Evolutionary conservation across 2,888 invertebrate species (phyloP).

Genomic region (Siphonodentalium dalli): DNA sequence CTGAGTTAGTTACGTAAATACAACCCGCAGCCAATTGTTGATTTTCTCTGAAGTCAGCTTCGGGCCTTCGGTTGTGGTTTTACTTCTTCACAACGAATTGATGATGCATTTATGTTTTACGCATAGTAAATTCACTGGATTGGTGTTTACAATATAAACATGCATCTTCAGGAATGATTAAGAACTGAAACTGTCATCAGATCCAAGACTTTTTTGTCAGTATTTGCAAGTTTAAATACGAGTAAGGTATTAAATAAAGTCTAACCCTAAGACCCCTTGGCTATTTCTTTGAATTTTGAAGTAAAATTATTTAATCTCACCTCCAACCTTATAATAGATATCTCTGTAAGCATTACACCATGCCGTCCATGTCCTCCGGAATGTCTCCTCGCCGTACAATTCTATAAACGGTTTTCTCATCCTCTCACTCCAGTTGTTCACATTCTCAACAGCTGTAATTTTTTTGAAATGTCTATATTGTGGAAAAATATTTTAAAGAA

Average conservation of each 20-base stretch:
- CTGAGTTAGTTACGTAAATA: too few species aligned
- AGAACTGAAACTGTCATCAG: too few species aligned
- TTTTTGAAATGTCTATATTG: too few species aligned
- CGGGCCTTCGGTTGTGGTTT: too few species aligned
- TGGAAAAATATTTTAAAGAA: conserved; percentile 1
- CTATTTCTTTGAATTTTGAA: not conserved
- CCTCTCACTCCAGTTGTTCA: conserved; percentile 79
- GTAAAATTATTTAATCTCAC: conserved; percentile 25
- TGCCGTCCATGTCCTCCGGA: conserved; percentile 74
- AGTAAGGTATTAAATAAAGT: not conserved
- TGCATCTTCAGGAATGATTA: too few species aligned
- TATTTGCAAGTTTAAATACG: not conserved
- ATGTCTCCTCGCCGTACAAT: conserved; percentile 77
- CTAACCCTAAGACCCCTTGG: not conserved
- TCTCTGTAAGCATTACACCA: conserved; percentile 75
- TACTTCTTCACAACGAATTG: too few species aligned
- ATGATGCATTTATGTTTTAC: too few species aligned
- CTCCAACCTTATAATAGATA: conserved; percentile 69
- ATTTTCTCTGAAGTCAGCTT: too few species aligned
- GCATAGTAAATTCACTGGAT: too few species aligned
- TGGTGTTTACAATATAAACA: too few species aligned
- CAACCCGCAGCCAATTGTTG: too few species aligned
- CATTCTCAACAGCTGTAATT: conserved; percentile 66
- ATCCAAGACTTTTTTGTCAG: too few species aligned
- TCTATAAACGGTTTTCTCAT: conserved; percentile 78